Evolutionary conservation across 2,113 vertebrate genomes (phyloP).

Genomic region (Passer montanus): DNA sequence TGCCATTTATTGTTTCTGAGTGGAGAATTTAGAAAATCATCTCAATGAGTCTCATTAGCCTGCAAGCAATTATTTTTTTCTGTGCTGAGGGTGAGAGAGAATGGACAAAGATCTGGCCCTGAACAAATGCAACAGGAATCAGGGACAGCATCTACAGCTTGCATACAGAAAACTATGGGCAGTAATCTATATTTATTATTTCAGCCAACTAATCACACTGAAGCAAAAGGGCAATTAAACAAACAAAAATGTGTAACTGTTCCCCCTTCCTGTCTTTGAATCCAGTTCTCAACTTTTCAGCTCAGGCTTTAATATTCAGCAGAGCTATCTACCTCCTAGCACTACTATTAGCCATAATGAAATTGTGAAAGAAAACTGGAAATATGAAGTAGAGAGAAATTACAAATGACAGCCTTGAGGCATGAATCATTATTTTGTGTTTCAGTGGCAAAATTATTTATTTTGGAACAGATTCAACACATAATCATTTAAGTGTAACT

Average conservation of each 20-base stretch:
- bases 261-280: background rate
- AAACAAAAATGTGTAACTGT: background rate
- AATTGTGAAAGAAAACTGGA: background rate
- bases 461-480: conserved; percentile 14
- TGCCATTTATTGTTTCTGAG: conserved; percentile 14
- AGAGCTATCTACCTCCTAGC: background rate
- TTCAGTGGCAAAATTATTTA: conserved; percentile 5
- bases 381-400: conserved; percentile 12
- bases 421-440: background rate
- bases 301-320: background rate
- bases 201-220: background rate
- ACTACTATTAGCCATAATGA: background rate
- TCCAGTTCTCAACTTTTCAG: background rate
- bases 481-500: background rate
- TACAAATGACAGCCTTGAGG: background rate
- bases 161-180: background rate
- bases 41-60: conserved; percentile 31
- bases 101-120: background rate
- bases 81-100: background rate
- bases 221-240: background rate
- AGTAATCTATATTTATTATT: background rate
- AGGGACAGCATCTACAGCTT: background rate
- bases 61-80: conserved; percentile 14
- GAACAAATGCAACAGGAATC: background rate
- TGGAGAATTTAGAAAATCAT: background rate